phyloP scores from a whole-genome alignment of 2,113 vertebrate species.

The Scalopus aquaticus region DNA sequence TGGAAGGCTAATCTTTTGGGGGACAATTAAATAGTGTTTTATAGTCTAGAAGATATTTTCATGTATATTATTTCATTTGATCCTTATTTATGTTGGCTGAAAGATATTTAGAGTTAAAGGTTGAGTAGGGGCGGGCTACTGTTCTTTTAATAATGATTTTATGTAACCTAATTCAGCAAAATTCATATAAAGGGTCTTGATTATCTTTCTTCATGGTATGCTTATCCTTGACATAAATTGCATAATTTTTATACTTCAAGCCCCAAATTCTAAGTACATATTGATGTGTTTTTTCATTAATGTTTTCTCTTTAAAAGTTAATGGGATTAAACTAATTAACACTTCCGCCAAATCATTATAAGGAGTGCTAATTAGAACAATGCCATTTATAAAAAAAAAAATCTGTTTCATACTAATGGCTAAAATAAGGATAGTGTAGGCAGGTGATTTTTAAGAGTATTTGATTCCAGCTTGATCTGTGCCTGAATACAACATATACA shows the following conservation, averaged over 20 bases:
- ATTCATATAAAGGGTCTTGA: neutral
- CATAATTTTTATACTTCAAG: neutral
- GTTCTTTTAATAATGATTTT: neutral
- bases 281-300: neutral
- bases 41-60: neutral
- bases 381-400: neutral
- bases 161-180: neutral
- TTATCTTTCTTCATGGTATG: neutral
- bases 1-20: neutral
- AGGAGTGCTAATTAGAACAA: slow-evolving; percentile 38
- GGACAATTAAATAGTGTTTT: neutral
- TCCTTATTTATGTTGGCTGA: neutral
- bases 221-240: neutral
- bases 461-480: neutral
- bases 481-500: neutral
- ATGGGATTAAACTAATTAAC: slow-evolving; percentile 30
- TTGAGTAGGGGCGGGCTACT: neutral
- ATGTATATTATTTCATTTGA: neutral
- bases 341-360: neutral
- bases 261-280: neutral
- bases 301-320: neutral
- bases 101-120: neutral
- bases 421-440: neutral
- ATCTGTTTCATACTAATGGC: neutral
- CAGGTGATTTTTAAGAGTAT: neutral